phyloP scores from a whole-genome alignment of 2,113 vertebrate genomes.

The Corythoichthys haematopterus region DNA sequence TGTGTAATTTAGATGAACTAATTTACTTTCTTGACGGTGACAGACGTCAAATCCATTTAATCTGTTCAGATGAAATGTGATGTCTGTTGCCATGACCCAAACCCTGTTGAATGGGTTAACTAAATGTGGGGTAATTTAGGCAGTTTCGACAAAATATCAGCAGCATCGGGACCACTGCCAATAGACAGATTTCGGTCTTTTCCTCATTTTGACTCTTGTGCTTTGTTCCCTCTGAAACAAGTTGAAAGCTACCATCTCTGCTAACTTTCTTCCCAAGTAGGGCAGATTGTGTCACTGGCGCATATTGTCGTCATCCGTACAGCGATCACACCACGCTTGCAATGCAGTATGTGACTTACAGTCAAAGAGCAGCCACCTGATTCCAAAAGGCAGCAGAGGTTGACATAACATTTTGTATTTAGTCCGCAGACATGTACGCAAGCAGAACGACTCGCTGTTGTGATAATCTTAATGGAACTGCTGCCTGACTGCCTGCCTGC shows the following conservation, averaged over 20 bases:
- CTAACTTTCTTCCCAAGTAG: conserved; percentile 40
- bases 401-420: background rate
- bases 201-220: background rate
- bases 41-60: no score
- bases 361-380: conserved; percentile 16
- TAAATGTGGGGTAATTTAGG: background rate
- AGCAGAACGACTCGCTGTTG: conserved; percentile 58
- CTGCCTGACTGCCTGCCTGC: conserved; percentile 72
- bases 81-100: no score
- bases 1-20: background rate
- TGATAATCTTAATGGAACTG: conserved; percentile 74
- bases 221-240: background rate
- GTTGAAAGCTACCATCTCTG: background rate
- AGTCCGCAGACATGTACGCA: conserved; percentile 31
- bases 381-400: conserved; percentile 7
- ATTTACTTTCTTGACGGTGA: background rate
- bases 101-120: no score
- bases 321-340: conserved; percentile 4
- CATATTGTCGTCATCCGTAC: conserved; percentile 8
- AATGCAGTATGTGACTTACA: conserved; percentile 2
- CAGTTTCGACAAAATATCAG: background rate
- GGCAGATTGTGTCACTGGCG: conserved; percentile 25
- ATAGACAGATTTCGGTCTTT: background rate
- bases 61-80: no score
- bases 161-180: background rate